Evolutionary conservation across 2,113 vertebrate species (phyloP).

Genomic region (Sinocyclocheilus grahami): DNA sequence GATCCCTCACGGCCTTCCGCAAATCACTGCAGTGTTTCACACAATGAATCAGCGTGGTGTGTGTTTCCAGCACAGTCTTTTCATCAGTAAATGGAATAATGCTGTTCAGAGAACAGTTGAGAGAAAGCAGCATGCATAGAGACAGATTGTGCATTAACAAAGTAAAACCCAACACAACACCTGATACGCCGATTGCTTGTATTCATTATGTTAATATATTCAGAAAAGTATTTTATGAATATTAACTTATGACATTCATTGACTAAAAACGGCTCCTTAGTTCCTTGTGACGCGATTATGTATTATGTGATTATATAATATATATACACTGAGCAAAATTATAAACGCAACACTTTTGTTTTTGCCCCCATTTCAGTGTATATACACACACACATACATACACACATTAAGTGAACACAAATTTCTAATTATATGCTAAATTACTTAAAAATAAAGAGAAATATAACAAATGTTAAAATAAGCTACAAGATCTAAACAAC

Average conservation of each 20-base stretch:
- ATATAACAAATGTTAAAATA: background rate
- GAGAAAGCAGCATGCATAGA: background rate
- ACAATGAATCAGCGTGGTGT: background rate
- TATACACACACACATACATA: no score
- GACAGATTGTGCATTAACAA: background rate
- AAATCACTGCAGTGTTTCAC: constrained; percentile 3
- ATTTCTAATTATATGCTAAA: no score
- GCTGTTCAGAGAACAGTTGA: background rate
- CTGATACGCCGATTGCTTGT: background rate
- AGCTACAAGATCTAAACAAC: background rate
- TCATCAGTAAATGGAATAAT: background rate
- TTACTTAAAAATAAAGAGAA: background rate
- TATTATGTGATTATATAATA: no score
- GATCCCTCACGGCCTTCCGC: background rate
- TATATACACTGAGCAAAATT: no score
- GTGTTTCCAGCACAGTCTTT: background rate
- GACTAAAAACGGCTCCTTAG: no score
- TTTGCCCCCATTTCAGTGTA: no score
- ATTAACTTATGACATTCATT: background rate
- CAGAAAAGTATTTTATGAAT: background rate
- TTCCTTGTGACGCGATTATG: no score
- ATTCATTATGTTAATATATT: background rate
- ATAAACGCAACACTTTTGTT: no score
- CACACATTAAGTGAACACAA: background rate
- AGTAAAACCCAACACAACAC: background rate